Evolutionary conservation across 2,797 vertebrate genomes (phyloP), one percentile per base, ranked within the genome.

Genomic region (Poecilia gillii): DNA sequence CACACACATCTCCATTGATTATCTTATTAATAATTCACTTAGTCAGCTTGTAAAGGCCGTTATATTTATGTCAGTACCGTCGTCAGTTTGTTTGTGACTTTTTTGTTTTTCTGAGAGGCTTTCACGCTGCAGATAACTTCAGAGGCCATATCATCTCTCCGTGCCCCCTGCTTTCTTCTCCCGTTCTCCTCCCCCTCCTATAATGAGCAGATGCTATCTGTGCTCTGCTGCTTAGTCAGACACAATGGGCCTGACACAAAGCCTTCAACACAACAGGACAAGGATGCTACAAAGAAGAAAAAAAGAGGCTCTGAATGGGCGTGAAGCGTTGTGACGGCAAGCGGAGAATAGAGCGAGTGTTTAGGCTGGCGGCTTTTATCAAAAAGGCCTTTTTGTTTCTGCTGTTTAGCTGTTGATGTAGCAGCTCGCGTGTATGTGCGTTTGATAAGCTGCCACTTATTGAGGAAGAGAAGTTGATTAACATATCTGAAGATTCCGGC

Each of bases 221-320:
- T 83, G 81, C 81, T 57, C 77, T 80, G 83, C 88, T 46, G 83
- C 87, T 90, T 84, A 81, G 81, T 75, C 74, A 68, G 85, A 87
- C 89, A 91, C 92, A 94, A 94, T 88, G 76, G 90, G 80, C 87
- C 88, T 81, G 85, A 90, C 92, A 92, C 91, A 92, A 93, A 94
- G 91, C 85, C 90, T 87, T 75, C 59, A 76, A 92, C 86, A 89
- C 82, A 89, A 87, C 78, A 4, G 86, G 85, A 92, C 86, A 87
- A 89, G 87, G 83, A 76, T 14, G 88, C 89, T 84, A 90, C 70
- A 79, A 83, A 86, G 90, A 78, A 81, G 59, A 83, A 84, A 78
- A 89, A 86, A 25, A 72, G 55, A 49, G 80, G 75, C 80, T 74
- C 46, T 91, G 88, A 91, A 90, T 88, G 91, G 78, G 77, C 78